Evolutionary conservation across 2,797 vertebrate genomes (phyloP).

Genomic region (Clarias laeviceps): DNA sequence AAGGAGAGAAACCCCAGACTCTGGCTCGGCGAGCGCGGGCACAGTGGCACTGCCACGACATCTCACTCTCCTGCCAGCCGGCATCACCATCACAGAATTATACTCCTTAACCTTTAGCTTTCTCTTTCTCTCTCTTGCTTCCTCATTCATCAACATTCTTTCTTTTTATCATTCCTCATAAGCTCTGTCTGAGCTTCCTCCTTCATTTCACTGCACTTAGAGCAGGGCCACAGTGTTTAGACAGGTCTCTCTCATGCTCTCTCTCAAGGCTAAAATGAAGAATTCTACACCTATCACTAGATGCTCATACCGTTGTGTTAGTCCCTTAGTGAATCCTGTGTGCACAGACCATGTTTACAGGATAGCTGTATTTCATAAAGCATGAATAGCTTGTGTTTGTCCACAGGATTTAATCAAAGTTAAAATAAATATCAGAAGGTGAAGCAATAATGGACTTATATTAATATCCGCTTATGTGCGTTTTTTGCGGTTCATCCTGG

Average conservation of each 20-base stretch:
- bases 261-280: background rate
- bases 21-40: slow-evolving; percentile 39
- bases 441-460: background rate
- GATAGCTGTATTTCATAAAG: background rate
- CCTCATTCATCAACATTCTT: background rate
- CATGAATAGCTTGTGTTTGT: background rate
- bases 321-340: background rate
- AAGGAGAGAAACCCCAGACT: slow-evolving; percentile 52
- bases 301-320: background rate
- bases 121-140: background rate
- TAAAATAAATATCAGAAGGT: background rate
- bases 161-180: background rate
- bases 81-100: slow-evolving; percentile 30
- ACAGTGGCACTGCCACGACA: slow-evolving; percentile 32
- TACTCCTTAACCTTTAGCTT: slow-evolving; percentile 10
- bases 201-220: background rate
- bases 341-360: background rate
- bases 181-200: background rate
- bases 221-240: background rate
- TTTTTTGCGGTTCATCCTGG: background rate
- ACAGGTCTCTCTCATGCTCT: background rate
- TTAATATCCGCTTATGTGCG: background rate
- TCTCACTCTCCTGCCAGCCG: slow-evolving; percentile 34
- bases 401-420: background rate
- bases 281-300: background rate